Evolutionary conservation across 2,797 vertebrate species (phyloP), one percentile per base, ranked within the genome.

Genomic region (Gouania willdenowi): DNA sequence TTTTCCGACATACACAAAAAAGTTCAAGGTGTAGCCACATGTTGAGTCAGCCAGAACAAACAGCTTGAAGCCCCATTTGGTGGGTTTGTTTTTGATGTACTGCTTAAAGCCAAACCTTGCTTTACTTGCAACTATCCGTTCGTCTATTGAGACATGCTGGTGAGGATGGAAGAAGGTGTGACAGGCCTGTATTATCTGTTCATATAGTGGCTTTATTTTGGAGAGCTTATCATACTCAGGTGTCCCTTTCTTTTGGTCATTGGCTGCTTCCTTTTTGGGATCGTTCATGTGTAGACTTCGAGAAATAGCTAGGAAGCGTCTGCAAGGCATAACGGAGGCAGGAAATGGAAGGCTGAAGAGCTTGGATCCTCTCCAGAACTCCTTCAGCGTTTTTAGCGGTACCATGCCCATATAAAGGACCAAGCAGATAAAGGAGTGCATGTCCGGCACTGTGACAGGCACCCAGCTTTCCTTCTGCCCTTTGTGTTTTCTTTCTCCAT

Each of bases 41-140:
- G 9, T 2, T 0, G 77, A 75, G 41, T 86, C 85, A 0, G 79
- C 82, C 22, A 85, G 52, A 4, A 87, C 78, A 26, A 71, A 87
- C 2, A 86, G 70, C 62, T 84, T 86, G 28, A 78, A 83, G 1
- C 82, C 82, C 73, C 73, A 83, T 54, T 71, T 82, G 0, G 69
- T 81, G 0, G 82, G 82, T 40, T 85, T 87, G 18, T 64, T 71
- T 12, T 39, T 76, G n/a, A 77, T 50, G 26, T 82, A 82, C 28
- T 84, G 85, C 36, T 77, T 85, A 8, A 84, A 38, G 0, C 63
- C 58, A 1, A 70, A 69, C 32, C 55, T 57, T 0, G 77, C 81
- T 40, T 81, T 84, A 1, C 56, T 75, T 0, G 77, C 77, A 22
- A 86, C 83, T 85, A 86, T 86, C 8, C 79, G 38, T 11, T 84